Base-by-base conservation (phyloP, 2,113 vertebrate genomes). In the Centrocercus urophasianus region DNA sequence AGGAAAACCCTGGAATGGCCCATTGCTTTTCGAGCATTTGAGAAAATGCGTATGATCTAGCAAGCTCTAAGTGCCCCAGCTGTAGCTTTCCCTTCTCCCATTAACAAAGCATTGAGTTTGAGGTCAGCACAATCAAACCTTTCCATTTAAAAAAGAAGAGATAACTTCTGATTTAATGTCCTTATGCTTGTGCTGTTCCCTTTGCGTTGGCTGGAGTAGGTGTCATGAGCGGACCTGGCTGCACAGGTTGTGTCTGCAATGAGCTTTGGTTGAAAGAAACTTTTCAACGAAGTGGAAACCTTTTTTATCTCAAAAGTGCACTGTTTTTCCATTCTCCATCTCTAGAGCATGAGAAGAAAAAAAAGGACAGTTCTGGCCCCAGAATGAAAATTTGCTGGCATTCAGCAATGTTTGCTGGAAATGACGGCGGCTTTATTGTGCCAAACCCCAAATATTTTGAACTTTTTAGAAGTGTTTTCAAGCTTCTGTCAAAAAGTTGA, bases 1-100 rank as follows among this genome's bases (percentile, higher is more conserved):
- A 96, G 96, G 93, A 95, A 96, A 95, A 91, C 93, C 76, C 75
- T 93, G 93, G 82, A 93, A 90, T 90, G 93, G 65, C 89, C 95
- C 72, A 25, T 67, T 28, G 48, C 90, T 84, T 90, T 90, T 6
- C 6, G 15, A 90, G 89, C 61, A 19, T 82, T 87, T 81, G 56
- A 48, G 38, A 75, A 91, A 93, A 91, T 13, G 30, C 7, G 0
- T 6, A 11, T 13, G 60, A 79, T 57, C 15, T 13, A 57, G 20
- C 0, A 7, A 89, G 84, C 40, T 64, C 76, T 38, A 48, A 89
- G 81, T 34, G 89, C 83, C 83, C 45, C 88, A 85, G 85, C 88
- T 89, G 81, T 6, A 86, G 83, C 45, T 5, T 84, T 86, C 75
- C 47, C 86, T 73, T 65, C 75, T 28, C 43, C 88, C 71, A 36